Conservation (phyloP, 2,797 vertebrate species). For the Cheirogaleus major region DNA sequence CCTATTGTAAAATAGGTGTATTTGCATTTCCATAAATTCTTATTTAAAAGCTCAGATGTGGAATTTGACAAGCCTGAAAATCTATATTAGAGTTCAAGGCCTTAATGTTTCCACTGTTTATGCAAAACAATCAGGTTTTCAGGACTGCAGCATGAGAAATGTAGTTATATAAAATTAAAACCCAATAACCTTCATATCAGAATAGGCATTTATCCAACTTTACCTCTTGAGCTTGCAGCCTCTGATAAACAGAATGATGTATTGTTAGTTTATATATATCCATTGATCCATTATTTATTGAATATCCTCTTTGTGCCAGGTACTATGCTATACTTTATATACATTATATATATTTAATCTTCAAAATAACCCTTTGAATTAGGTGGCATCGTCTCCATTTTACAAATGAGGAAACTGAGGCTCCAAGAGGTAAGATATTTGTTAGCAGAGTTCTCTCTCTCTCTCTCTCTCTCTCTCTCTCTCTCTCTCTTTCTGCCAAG, state of each 20-base stretch:
- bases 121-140: neutral
- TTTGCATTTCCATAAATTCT: slow-evolving; percentile 12
- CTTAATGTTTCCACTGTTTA: neutral
- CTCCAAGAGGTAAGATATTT: neutral
- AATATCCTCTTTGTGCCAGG: slow-evolving; percentile 1
- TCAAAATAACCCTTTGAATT: neutral
- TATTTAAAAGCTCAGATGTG: slow-evolving; percentile 26
- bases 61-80: slow-evolving; percentile 5
- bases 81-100: neutral
- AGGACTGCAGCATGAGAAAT: neutral
- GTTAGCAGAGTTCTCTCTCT: neutral
- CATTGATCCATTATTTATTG: neutral
- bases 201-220: neutral
- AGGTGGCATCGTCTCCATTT: neutral
- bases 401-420: neutral
- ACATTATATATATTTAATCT: neutral
- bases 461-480: neutral
- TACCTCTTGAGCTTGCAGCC: neutral
- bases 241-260: neutral
- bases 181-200: neutral
- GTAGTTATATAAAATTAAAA: neutral
- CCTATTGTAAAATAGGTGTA: neutral
- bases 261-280: neutral
- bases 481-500: neutral
- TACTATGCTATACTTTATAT: neutral